Base-by-base conservation (phyloP, 2,888 invertebrate species). In the Isoperla grammatica region DNA sequence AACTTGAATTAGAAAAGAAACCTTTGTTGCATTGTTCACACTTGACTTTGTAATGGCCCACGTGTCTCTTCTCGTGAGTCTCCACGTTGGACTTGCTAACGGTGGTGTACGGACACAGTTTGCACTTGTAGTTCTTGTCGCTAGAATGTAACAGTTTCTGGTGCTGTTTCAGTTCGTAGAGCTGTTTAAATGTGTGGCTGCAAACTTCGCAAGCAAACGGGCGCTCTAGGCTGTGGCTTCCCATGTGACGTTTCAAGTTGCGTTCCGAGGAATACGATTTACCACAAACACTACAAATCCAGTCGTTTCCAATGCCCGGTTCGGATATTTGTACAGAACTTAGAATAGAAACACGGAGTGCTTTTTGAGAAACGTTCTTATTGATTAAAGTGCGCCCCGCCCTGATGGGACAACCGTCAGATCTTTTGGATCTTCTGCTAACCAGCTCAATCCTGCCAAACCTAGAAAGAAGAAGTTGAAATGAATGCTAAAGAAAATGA, bases 171-270 rank as follows among this genome's bases (percentile, higher is more conserved):
- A 79, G 64, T 0, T 77, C 77, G 1, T 76, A 76, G 37, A 77
- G 77, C 0, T 78, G 78, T 0, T 68, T 64, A 58, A 73, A 68
- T 1, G 69, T 66, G 39, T 70, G 66, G 9, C 67, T 68, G 57
- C 71, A 72, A 29, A 71, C 68, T 64, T 71, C 69, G 61, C 72
- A 72, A 50, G 76, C 76, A 56, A 77, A 53, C 23, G 37, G 45
- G 11, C 54, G 43, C n/a, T 50, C 9, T 0, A 79, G 79, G 39
- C 77, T 78, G 63, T 82, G 83, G 49, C 81, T 74, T 46, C 81
- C 76, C 81, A 82, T 81, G 60, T 82, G 82, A 45, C 81, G 73
- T 0, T 81, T 81, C 73, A 82, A 77, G 1, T 81, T 80, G 45
- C 81, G 17, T 13, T 66, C 61, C 50, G 68, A 67, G 17, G 66